Evolutionary conservation across 2,113 vertebrate species (phyloP).

Genomic region (Cynocephalus volans): DNA sequence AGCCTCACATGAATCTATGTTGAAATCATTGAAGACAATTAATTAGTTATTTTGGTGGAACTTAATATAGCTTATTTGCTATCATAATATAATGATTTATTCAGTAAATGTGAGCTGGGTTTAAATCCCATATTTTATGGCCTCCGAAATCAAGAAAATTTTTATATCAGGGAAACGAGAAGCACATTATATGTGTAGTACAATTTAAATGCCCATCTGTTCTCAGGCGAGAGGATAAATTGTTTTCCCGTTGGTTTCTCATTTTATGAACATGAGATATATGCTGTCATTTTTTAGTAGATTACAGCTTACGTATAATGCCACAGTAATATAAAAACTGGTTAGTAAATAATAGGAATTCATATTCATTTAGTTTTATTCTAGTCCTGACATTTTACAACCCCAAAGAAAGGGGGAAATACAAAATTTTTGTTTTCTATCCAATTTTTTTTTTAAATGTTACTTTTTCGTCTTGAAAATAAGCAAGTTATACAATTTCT

Average conservation of each 20-base stretch:
- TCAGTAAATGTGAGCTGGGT: not conserved
- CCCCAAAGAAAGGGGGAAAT: not conserved
- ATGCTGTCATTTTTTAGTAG: constrained; percentile 55
- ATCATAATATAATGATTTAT: not conserved
- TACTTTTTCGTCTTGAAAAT: constrained; percentile 25
- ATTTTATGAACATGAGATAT: constrained; percentile 59
- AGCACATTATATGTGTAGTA: not conserved
- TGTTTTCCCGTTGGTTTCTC: constrained; percentile 51
- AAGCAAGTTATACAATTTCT: not conserved
- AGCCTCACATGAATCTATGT: not conserved
- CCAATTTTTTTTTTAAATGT: not conserved
- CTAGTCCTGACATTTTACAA: constrained; percentile 28
- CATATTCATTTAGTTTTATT: constrained; percentile 48
- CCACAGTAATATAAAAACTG: constrained; percentile 10
- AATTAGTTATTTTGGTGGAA: constrained; percentile 12
- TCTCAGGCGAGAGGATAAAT: constrained; percentile 46
- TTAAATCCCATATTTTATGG: constrained; percentile 52
- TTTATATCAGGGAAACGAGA: constrained; percentile 58
- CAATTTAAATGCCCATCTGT: constrained; percentile 60
- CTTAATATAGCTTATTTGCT: not conserved
- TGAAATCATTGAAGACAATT: not conserved
- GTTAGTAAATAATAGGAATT: constrained; percentile 26
- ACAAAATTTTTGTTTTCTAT: not conserved
- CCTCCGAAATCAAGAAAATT: constrained; percentile 26
- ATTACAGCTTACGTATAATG: constrained; percentile 58